Percentiles rank a stretch among this genome's conserved stretches.
Conservation (phyloP, 64 coral and sea anemone genomes). For the Porites lutea region DNA sequence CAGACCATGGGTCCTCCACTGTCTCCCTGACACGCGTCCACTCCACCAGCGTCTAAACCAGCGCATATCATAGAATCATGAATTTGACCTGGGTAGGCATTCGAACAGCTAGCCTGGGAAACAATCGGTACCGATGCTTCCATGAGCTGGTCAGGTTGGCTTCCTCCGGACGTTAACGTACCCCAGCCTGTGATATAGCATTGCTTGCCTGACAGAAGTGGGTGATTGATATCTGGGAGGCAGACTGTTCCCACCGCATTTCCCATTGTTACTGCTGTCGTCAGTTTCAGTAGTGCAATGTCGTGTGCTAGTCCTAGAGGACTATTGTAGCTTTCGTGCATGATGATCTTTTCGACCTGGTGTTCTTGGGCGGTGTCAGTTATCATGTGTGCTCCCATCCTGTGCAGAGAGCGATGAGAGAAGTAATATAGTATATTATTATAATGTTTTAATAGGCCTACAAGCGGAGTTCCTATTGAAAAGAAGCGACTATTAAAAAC, state of each 20-base stretch:
- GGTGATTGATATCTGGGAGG: background rate
- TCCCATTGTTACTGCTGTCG: background rate
- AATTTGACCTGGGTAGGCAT: conserved; percentile 17
- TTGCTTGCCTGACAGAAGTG: background rate
- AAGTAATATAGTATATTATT: too few relatives aligned
- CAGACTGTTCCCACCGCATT: background rate
- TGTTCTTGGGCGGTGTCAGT: background rate
- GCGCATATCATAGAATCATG: conserved; percentile 22
- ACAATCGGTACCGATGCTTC: conserved; percentile 75
- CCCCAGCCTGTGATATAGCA: conserved; percentile 74
- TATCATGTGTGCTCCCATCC: conserved; percentile 12
- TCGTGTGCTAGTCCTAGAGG: background rate
- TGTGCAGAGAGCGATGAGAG: background rate
- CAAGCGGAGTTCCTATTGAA: too few relatives aligned
- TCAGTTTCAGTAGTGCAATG: background rate
- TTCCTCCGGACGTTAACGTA: conserved; percentile 32
- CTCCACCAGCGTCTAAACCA: background rate
- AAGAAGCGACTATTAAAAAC: too few relatives aligned
- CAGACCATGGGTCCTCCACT: conserved; percentile 64
- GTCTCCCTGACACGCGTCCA: conserved; percentile 48
- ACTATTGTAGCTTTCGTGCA: background rate
- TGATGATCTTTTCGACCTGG: background rate
- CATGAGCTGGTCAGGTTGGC: conserved; percentile 15
- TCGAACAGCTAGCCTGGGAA: background rate
- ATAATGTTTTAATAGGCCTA: too few relatives aligned